These are phyloP conservation scores for Notodonta dromedarius DNA, from an alignment of 2,888 invertebrate species.

Conservation along the genomic window DNA sequence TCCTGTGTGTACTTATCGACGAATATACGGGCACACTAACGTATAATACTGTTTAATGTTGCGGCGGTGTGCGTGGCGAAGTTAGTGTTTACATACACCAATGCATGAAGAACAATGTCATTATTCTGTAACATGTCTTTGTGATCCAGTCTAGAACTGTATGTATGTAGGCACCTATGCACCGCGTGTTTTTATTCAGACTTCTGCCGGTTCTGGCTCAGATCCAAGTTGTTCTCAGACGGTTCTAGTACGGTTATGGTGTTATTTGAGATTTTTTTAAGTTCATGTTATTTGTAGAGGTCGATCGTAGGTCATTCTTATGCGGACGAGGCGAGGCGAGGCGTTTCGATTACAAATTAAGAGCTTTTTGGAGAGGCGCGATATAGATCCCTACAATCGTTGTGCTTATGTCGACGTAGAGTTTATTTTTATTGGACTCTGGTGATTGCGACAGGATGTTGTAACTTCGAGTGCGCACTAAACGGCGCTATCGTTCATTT, in stretches of 20 bases:
- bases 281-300: constrained; percentile 26
- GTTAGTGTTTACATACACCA: constrained; percentile 69
- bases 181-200: constrained; percentile 43
- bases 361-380: background rate
- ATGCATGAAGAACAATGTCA: constrained; percentile 71
- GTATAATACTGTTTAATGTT: constrained; percentile 40
- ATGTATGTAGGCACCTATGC: constrained; percentile 48
- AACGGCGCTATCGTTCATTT: background rate
- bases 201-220: constrained; percentile 39
- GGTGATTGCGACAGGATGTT: background rate
- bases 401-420: background rate
- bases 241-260: constrained; percentile 28
- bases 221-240: constrained; percentile 35
- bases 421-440: background rate
- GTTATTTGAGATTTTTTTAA: constrained; percentile 19
- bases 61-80: constrained; percentile 50
- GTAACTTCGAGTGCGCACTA: background rate
- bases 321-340: constrained; percentile 2
- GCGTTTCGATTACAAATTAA: background rate
- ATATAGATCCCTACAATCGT: background rate
- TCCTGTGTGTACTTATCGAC: constrained; percentile 68
- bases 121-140: constrained; percentile 65
- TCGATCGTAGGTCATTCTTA: constrained; percentile 23
- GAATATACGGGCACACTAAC: constrained; percentile 58
- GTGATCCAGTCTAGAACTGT: constrained; percentile 54